Conservation (phyloP, 2,888 invertebrate species). For the Falcaria lacertinaria region DNA sequence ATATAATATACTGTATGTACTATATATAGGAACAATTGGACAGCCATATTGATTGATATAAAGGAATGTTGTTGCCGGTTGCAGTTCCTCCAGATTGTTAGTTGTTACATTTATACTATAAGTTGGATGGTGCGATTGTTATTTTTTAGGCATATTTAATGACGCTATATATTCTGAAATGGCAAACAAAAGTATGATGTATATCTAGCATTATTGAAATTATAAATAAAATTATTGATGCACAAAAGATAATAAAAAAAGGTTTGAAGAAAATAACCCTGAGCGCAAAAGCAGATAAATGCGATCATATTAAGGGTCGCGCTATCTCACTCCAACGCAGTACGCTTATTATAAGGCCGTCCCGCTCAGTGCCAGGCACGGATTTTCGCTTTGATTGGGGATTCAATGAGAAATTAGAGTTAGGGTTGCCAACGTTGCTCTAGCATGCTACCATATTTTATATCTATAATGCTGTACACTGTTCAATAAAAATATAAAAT, state of each 20-base stretch:
- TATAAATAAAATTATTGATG: not conserved
- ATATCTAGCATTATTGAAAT: slow-evolving; percentile 3
- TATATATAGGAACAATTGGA: no score
- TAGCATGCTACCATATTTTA: no score
- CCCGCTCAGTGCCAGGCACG: no score
- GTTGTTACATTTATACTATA: slow-evolving; percentile 18
- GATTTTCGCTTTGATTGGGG: no score
- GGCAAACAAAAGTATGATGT: slow-evolving; percentile 57
- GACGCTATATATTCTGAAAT: slow-evolving; percentile 75
- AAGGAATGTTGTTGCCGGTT: slow-evolving; percentile 30
- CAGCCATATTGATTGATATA: slow-evolving; percentile 6
- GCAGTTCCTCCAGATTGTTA: slow-evolving; percentile 16
- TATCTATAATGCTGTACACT: no score
- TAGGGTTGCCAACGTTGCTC: no score
- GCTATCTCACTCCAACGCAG: no score
- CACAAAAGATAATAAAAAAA: no score
- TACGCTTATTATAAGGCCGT: no score
- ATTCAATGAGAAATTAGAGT: no score
- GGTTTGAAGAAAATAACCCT: slow-evolving; percentile 1
- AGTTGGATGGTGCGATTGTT: slow-evolving; percentile 42
- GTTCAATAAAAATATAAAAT: no score
- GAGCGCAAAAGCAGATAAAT: not conserved
- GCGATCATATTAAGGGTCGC: no score
- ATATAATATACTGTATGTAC: not conserved
- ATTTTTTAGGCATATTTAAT: slow-evolving; percentile 72